Base-by-base conservation (phyloP, 1,140 invertebrate species). In the Aphaenogaster rudis region DNA sequence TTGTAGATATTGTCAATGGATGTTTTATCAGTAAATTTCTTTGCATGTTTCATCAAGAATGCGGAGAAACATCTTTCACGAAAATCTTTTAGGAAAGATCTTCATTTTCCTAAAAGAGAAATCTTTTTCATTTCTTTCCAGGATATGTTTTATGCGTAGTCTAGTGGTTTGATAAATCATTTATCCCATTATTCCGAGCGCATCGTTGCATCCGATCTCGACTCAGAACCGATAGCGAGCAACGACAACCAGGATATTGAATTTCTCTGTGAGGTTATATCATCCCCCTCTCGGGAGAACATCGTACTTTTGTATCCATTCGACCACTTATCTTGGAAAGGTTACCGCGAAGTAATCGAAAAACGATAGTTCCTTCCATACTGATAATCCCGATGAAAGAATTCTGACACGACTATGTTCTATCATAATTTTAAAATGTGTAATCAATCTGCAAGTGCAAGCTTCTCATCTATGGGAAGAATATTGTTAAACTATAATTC, bases 171-270 rank as follows among this genome's bases (percentile, higher is more conserved):
- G 54, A 72, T 72, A 82, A 21, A 36, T 63, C 50, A 59, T 77
- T 77, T 77, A 77, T 76, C 36, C 13, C 54, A 76, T 77, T n/a
- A 36, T 45, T 57, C 5, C 21, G 59, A 76, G 9, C 9, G 42
- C 39, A 67, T 45, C 15, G 52, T 86, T 89, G 78, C 79, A 67
- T 87, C 66, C 88, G 71, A 90, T 50, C 67, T 80, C 74, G 50
- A 61, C 52, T 54, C 52, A 17, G 59, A 90, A 74, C 42, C 52
- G 39, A 76, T 59, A 67, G 45, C 48, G 76, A 66, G 42, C 67
- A 67, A 72, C 57, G 74, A 87, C 80, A 88, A 90, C 15, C 88
- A 89, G 88, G 88, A 90, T 90, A 90, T 90, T 90, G 88, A 72
- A 89, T 86, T 86, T 89, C 71, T 59, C 67, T 67, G 45, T 39